phyloP scores from a whole-genome alignment of 2,113 vertebrate genomes.

The Excalfactoria chinensis region DNA sequence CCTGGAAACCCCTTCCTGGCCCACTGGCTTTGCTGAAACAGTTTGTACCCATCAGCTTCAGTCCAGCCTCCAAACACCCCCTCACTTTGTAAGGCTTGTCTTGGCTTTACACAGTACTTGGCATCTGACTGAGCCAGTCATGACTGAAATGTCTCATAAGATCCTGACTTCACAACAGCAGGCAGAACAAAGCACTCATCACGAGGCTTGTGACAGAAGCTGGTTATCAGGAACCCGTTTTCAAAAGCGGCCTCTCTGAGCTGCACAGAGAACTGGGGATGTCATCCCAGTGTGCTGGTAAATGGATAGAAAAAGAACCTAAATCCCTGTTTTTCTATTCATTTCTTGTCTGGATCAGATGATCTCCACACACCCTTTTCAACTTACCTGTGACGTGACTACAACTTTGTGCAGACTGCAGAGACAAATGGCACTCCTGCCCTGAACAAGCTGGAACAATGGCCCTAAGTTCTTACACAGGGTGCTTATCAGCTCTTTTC shows the following conservation, averaged over 20 bases:
- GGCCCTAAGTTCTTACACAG: neutral
- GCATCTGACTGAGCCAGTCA: rapidly evolving
- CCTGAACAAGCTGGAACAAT: rapidly evolving
- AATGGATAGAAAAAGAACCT: neutral
- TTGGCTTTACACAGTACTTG: neutral
- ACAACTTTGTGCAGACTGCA: neutral
- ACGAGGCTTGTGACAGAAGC: neutral
- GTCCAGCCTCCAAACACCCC: neutral
- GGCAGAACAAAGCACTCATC: neutral
- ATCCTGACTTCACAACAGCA: neutral
- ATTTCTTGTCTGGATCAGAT: neutral
- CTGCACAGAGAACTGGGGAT: rapidly evolving
- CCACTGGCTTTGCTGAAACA: rapidly evolving
- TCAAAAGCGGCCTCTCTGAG: neutral
- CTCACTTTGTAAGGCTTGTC: rapidly evolving
- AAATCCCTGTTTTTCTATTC: neutral
- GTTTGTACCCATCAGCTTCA: no score
- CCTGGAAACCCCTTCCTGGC: neutral
- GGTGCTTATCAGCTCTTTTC: neutral
- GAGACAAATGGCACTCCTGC: neutral
- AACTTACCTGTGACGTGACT: rapidly evolving
- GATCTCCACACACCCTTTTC: neutral
- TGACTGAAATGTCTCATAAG: rapidly evolving
- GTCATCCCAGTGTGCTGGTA: rapidly evolving
- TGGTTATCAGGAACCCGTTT: rapidly evolving